Percentiles rank a stretch among this genome's conserved stretches.
phyloP scores from a whole-genome alignment of 2,888 invertebrate species.

The Nebria brevicollis region DNA sequence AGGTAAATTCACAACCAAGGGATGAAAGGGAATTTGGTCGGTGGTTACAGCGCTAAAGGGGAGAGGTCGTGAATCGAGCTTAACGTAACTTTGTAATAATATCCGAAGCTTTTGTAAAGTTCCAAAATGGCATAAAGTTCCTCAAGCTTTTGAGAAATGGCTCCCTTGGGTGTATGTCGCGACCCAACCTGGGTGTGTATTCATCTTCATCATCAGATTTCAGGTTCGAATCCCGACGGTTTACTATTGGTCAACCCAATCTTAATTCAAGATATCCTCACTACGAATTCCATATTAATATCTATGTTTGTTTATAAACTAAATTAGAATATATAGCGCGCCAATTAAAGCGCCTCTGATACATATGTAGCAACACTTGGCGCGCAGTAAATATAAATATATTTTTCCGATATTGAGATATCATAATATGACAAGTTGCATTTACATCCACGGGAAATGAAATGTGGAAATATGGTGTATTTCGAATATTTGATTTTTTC shows the following conservation, averaged over 20 bases:
- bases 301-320: not conserved
- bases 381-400: too few relatives aligned
- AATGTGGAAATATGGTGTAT: conserved; percentile 36
- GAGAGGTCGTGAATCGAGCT: conserved; percentile 40
- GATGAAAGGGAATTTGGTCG: not conserved
- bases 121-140: conserved; percentile 44
- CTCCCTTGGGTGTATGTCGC: conserved; percentile 40
- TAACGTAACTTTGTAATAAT: conserved; percentile 46
- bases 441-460: conserved; percentile 34
- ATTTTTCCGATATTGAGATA: too few relatives aligned
- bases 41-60: not conserved
- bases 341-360: too few relatives aligned
- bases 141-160: conserved; percentile 44
- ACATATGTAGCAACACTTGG: too few relatives aligned
- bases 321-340: not conserved
- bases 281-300: conserved; percentile 30
- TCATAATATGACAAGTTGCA: too few relatives aligned
- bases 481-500: not conserved
- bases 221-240: conserved; percentile 36
- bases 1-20: not conserved
- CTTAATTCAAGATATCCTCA: not conserved
- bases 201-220: conserved; percentile 48
- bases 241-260: conserved; percentile 25
- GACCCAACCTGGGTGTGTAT: conserved; percentile 12
- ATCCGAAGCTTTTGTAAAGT: conserved; percentile 44